Percentiles rank a stretch among this genome's conserved stretches.
These are phyloP conservation scores for Cromileptes altivelis DNA, from an alignment of 2,113 vertebrate species.

Conservation along the genomic window DNA sequence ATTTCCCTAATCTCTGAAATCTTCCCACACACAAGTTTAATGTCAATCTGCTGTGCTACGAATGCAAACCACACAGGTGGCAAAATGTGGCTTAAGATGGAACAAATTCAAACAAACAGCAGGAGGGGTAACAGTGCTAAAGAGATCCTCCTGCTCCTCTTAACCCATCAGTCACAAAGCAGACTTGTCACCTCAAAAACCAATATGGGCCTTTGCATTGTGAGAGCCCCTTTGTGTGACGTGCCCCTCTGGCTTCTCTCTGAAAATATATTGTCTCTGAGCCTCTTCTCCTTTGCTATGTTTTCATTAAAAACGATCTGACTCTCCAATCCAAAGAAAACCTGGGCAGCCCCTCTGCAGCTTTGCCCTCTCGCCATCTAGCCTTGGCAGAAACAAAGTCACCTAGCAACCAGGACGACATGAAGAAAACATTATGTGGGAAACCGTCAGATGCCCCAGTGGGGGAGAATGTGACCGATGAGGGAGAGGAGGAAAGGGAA, in stretches of 20 bases:
- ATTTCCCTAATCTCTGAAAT: constrained; percentile 28
- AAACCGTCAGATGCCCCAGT: constrained; percentile 45
- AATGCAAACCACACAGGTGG: constrained; percentile 36
- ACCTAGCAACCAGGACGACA: constrained; percentile 81
- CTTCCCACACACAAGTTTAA: constrained; percentile 19
- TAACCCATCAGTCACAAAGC: constrained; percentile 60
- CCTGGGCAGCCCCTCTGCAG: constrained; percentile 44
- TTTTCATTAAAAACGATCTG: constrained; percentile 81
- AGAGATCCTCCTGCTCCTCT: constrained; percentile 46
- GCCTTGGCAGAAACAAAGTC: constrained; percentile 71
- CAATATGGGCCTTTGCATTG: constrained; percentile 65
- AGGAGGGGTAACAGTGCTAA: constrained; percentile 26
- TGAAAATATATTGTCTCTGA: constrained; percentile 70
- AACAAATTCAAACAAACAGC: constrained; percentile 58
- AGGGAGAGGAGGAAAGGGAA: constrained; percentile 34
- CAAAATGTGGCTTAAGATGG: constrained; percentile 10
- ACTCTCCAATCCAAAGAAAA: constrained; percentile 50
- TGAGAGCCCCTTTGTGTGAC: constrained; percentile 63
- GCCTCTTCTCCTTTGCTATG: constrained; percentile 65
- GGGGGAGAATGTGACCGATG: constrained; percentile 15
- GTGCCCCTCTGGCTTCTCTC: constrained; percentile 51
- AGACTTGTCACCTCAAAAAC: constrained; percentile 61
- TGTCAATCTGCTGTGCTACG: constrained; percentile 13
- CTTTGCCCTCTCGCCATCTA: constrained; percentile 69
- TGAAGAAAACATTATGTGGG: constrained; percentile 46